A percentile compares a stretch with the other conserved stretches of the same genome.
phyloP scores from a whole-genome alignment of 2,797 vertebrate species.

The Lacerta viridis region DNA sequence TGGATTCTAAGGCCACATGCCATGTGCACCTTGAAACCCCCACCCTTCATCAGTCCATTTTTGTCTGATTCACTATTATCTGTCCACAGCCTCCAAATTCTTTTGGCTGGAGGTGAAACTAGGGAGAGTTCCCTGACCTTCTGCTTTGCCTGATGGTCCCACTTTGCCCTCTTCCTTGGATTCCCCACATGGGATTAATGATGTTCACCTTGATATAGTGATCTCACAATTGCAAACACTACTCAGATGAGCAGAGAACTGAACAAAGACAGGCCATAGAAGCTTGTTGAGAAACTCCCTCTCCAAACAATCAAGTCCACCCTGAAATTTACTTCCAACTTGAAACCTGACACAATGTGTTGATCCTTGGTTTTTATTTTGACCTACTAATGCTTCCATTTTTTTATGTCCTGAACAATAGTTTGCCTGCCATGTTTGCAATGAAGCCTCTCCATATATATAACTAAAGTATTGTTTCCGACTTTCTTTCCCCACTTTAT shows the following conservation, averaged over 20 bases:
- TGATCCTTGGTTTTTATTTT: not conserved
- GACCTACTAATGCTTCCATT: not conserved
- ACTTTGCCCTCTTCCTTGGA: not conserved
- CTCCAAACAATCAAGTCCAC: not conserved
- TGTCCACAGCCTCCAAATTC: not conserved
- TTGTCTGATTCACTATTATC: not conserved
- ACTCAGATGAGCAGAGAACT: not conserved
- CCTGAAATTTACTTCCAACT: not conserved
- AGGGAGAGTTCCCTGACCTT: not conserved
- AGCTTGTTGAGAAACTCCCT: not conserved
- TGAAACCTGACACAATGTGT: not conserved
- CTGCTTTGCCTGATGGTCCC: not conserved
- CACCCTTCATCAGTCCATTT: too few species aligned
- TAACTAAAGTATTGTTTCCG: not conserved
- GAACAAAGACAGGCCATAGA: not conserved
- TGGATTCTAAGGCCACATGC: too few species aligned
- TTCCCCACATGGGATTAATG: not conserved
- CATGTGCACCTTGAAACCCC: not conserved
- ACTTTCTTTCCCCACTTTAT: not conserved
- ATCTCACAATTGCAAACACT: not conserved
- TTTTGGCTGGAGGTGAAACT: not conserved
- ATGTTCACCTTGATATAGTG: not conserved
- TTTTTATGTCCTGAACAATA: not conserved
- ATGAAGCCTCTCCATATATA: not conserved
- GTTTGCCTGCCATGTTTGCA: not conserved